Base-by-base conservation (phyloP, 2,888 invertebrate genomes). In the Synergus laeviventris region DNA sequence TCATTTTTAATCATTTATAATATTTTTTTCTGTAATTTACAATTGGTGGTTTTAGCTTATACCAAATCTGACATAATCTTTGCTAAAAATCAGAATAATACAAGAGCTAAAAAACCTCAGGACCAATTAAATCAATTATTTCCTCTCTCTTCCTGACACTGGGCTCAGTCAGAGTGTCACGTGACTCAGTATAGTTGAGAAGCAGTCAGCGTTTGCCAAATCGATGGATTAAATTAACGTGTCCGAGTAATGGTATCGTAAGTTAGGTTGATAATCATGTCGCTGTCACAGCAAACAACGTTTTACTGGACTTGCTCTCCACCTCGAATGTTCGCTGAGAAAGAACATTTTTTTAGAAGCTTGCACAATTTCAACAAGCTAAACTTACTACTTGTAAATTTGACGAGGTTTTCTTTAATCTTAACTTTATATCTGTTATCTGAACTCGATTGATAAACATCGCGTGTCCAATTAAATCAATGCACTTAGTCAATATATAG, bases 191-290 rank as follows among this genome's bases (percentile, higher is more conserved):
- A 66, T 49, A 49, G 42, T 42, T 21, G 8, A 21, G 66, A 42
- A 66, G 21, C 42, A 42, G 42, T 7, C 21, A 14, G 64, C 21
- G 42, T 66, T 70, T 49, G 49, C 70, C 70, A 70, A 70, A 70
- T 70, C 70, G 49, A 70, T 45, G 49, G 31, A 49, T 66, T 70
- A 49, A 70, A 70, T 70, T 70, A 70, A 49, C 45, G 49, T 70
- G 49, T 70, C 49, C 49, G 31, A 70, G 66, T 45, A 70, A 49
- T 31, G 49, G 1, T 70, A 70, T 54, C 70, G 49, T 70, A 54
- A 70, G n/a, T 36, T 70, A 14, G 66, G 21, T 45, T 24, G 70
- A 70, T 70, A 70, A 70, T 70, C 70, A 70, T 70, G 49, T 70
- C 49, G 45, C 70, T 70, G 70, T 70, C 70, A 70, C 49, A 31